Evolutionary conservation across 1,140 invertebrate species (phyloP), one percentile per base, ranked within the genome.

Genomic region (Elymnias hypermnestra): DNA sequence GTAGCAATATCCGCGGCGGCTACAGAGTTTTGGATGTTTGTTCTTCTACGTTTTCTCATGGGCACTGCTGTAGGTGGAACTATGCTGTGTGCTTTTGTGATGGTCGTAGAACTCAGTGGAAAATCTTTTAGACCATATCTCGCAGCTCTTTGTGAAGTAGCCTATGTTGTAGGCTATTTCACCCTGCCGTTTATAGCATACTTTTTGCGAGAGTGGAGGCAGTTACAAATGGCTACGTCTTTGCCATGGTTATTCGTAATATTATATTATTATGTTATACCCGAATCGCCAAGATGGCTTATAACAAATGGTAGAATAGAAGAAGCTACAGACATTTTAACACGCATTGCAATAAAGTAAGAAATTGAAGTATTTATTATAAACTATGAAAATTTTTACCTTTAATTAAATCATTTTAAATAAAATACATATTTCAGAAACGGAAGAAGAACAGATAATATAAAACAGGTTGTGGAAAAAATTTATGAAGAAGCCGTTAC

Each of bases 391-490:
- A n/a, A n/a, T n/a, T n/a, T n/a, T n/a, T n/a, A n/a, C n/a, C n/a
- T n/a, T n/a, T n/a, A n/a, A n/a, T n/a, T 92, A 7, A 91, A 92
- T 5, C 93, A 94, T 58, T 93, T 92, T 57, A 90, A 93, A 19
- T n/a, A n/a, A n/a, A n/a, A n/a, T n/a, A 90, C 91, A 0, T 87
- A 90, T 17, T 19, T 36, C 19, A 36, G 83, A 83, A 45, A 67
- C 84, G 82, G 41, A 91, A 89, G 58, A 83, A 78, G 10, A 3
- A 88, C 75, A 0, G 86, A 87, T 2, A 79, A 79, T 3, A 89
- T 91, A 5, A 75, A 73, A 48, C 36, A 54, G 0, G 84, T 89
- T 28, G 84, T 91, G 2, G 57, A 73, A 7, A 58, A 67, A 55
- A 23, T 64, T 7, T 43, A 66, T 41, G 42, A 58, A 40, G 60